Evolutionary conservation across 2,797 vertebrate species (phyloP), one percentile per base, ranked within the genome.

Genomic region (Chelidonichthys spinosus): DNA sequence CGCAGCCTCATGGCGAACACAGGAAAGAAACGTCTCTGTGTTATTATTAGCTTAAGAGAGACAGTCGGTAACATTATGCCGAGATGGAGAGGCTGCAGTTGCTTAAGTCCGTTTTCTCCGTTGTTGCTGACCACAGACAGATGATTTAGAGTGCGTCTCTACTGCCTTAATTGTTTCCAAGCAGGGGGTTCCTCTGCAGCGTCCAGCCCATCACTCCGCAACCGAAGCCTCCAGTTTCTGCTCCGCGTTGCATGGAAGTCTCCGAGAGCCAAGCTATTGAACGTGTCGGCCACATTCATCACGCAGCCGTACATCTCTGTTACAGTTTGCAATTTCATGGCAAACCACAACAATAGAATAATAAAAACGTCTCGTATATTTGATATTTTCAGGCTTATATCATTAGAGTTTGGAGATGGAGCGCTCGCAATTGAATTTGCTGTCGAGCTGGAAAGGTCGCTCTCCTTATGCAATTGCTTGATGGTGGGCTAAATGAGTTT

Each of bases 91-190:
- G 42, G 52, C 60, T 18, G 46, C 33, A 15, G 2, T 40, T 82
- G 64, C 25, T 25, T 77, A 63, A 52, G 58, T 14, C 0, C 58
- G 9, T 46, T 50, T 79, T 74, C n/a, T 81, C 66, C 62, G 61
- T 74, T 72, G 61, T 84, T 75, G 37, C 72, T n/a, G 39, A 68
- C 83, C 66, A 76, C 42, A 86, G 71, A 79, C 47, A 64, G 60
- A 87, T 87, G 85, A 90, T 91, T 90, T 90, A 89, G 54, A 56
- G 68, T 35, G 37, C 74, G 76, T 80, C 86, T 68, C 78, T 76
- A 85, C 63, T 77, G 56, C 58, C 61, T 74, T 72, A 79, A 85
- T 78, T 80, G 73, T 62, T 69, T 87, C 83, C 83, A 79, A 82
- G 84, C 82, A 64, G 87, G 88, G 86, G 88, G 89, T 82, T 85